Evolutionary conservation across 1,140 invertebrate species (phyloP).

Genomic region (Galendromus occidentalis): DNA sequence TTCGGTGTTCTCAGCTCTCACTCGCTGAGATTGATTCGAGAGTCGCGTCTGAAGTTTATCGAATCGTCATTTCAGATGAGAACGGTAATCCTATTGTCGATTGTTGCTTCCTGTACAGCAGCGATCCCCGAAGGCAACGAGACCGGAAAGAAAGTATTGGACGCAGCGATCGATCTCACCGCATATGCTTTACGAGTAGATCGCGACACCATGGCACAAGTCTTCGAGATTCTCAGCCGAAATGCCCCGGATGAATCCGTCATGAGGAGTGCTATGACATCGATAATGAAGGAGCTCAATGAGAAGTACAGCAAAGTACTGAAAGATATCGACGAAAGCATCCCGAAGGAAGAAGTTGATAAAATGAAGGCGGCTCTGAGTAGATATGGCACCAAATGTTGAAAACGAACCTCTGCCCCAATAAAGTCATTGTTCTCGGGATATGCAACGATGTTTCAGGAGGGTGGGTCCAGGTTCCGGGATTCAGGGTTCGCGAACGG

Average conservation of each 20-base stretch:
- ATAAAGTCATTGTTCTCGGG: too few relatives aligned
- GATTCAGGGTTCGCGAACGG: too few relatives aligned
- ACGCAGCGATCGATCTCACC: background rate
- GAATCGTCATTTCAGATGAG: background rate
- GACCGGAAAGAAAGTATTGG: background rate
- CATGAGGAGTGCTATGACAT: background rate
- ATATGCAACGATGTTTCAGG: too few relatives aligned
- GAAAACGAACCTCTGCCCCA: too few relatives aligned
- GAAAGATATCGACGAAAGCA: background rate
- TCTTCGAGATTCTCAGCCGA: background rate
- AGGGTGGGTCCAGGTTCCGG: too few relatives aligned
- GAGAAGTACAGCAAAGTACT: background rate
- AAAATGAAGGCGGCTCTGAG: too few relatives aligned
- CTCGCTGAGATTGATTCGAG: too few relatives aligned
- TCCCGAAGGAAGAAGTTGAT: too few relatives aligned
- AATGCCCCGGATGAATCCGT: background rate
- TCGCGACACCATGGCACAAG: background rate
- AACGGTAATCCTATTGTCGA: background rate
- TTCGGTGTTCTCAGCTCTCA: too few relatives aligned
- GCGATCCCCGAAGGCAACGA: background rate
- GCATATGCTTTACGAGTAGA: background rate
- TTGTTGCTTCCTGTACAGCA: background rate
- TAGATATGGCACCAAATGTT: too few relatives aligned
- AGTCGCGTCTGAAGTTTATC: too few relatives aligned
- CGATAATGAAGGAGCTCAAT: background rate